A percentile compares a stretch with the other conserved stretches of the same genome.
Evolutionary conservation across 2,888 invertebrate genomes (phyloP).

Genomic region (Polyommatus icarus): DNA sequence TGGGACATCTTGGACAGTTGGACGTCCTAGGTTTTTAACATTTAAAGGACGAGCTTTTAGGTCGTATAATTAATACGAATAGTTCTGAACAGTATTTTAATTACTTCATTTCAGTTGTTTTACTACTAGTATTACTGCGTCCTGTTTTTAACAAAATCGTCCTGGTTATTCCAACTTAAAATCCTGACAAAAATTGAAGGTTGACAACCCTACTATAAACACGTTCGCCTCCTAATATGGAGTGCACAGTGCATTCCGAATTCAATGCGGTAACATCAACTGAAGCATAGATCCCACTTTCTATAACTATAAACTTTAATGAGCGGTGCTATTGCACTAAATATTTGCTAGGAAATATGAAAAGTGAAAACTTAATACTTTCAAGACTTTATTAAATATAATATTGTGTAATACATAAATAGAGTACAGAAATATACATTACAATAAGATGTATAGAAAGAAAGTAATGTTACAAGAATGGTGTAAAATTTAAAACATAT

Average conservation of each 20-base stretch:
- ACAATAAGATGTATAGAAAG: neutral
- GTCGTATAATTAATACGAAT: too few species aligned
- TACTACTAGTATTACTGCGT: too few species aligned
- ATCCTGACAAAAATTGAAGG: too few species aligned
- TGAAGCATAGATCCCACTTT: slow-evolving; percentile 37
- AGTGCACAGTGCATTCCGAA: slow-evolving; percentile 31
- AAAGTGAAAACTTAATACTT: neutral
- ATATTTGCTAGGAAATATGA: neutral
- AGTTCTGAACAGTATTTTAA: too few species aligned
- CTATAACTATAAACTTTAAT: slow-evolving; percentile 21
- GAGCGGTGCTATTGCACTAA: neutral
- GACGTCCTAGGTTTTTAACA: too few species aligned
- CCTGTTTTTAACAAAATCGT: too few species aligned
- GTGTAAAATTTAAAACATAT: neutral
- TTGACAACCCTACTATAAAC: neutral
- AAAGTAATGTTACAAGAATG: too few species aligned
- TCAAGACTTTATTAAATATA: neutral
- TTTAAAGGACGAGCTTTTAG: too few species aligned
- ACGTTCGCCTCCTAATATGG: slow-evolving; percentile 32
- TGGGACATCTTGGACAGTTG: too few species aligned
- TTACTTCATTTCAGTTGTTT: too few species aligned
- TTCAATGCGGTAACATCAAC: slow-evolving; percentile 35
- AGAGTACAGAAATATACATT: neutral
- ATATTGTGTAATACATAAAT: neutral
- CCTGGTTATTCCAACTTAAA: too few species aligned